Conservation (phyloP, 2,888 invertebrate species). For the Halocaridina rubra region DNA sequence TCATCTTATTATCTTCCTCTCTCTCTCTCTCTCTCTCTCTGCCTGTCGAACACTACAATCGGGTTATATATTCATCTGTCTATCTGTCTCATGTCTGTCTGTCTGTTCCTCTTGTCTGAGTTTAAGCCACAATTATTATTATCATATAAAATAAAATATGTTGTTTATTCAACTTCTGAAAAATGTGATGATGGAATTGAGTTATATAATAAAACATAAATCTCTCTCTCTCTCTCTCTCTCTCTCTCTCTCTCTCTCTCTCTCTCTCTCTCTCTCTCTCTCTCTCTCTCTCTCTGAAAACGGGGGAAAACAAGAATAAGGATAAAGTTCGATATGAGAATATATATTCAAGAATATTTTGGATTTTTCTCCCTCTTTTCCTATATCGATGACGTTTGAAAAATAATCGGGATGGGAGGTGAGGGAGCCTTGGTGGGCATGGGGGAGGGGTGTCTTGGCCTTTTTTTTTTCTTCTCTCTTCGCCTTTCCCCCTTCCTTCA, state of each 20-base stretch:
- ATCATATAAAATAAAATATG: too few species aligned
- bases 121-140: too few species aligned
- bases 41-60: too few species aligned
- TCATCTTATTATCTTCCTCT: too few species aligned
- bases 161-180: too few species aligned
- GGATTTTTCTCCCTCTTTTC: too few species aligned
- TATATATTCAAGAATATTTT: not conserved
- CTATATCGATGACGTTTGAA: constrained; percentile 31
- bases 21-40: too few species aligned
- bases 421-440: too few species aligned
- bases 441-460: not conserved
- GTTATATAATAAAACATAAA: constrained; percentile 2
- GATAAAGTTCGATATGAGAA: not conserved
- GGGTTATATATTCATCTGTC: too few species aligned
- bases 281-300: not conserved
- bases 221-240: not conserved
- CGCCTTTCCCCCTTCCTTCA: not conserved
- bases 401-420: too few species aligned
- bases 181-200: not conserved
- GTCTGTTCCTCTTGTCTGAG: too few species aligned
- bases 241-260: not conserved
- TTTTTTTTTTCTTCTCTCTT: not conserved
- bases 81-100: too few species aligned
- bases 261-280: not conserved
- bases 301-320: not conserved